Evolutionary conservation across 2,113 vertebrate species (phyloP).

Genomic region (Panthera tigris): DNA sequence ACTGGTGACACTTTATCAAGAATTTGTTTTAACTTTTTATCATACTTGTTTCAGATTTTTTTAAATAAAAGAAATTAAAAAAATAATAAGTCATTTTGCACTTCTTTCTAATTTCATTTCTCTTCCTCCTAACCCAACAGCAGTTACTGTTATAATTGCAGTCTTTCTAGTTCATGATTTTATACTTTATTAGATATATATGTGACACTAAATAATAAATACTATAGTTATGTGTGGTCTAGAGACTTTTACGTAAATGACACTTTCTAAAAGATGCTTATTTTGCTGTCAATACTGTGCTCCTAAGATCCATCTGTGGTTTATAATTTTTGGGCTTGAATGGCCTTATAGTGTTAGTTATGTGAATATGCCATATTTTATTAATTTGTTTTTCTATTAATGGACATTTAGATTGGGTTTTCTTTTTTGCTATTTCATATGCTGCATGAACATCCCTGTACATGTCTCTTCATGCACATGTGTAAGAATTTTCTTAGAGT

Average conservation of each 20-base stretch:
- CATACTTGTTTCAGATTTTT: background rate
- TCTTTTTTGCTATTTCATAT: background rate
- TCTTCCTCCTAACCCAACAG: background rate
- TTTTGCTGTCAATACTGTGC: background rate
- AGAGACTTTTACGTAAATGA: background rate
- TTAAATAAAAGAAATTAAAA: background rate
- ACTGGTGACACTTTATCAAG: background rate
- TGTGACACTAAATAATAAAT: background rate
- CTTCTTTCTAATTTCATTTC: background rate
- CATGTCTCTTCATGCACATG: background rate
- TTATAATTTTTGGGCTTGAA: constrained; percentile 11
- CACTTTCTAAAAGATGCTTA: constrained; percentile 25
- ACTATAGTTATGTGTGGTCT: background rate
- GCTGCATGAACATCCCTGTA: background rate
- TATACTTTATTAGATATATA: background rate
- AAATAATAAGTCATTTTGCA: background rate
- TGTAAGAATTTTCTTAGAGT: background rate
- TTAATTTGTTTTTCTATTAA: background rate
- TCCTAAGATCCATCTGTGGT: background rate
- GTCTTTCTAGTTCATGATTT: background rate
- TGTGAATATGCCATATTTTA: background rate
- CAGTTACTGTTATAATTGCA: background rate
- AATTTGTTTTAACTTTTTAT: constrained; percentile 35
- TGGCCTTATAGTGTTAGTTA: background rate
- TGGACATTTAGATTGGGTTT: background rate